Evolutionary conservation across 2,113 vertebrate species (phyloP).

Genomic region (Xerus inauris): DNA sequence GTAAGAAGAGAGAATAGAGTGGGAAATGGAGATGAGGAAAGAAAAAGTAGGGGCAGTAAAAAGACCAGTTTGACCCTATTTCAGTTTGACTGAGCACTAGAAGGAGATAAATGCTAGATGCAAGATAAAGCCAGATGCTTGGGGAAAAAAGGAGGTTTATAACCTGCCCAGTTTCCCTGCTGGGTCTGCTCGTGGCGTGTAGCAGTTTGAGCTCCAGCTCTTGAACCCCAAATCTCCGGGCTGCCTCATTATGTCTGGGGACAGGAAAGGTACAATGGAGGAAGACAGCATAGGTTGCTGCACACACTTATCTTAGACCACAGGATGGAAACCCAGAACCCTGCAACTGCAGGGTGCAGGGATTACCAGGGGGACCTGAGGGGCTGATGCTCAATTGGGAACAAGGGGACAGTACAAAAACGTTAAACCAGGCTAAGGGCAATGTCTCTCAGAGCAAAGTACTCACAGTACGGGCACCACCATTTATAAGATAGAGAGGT

Average conservation of each 20-base stretch:
- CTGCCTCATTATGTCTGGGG: not conserved
- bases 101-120: not conserved
- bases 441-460: not conserved
- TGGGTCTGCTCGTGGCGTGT: not conserved
- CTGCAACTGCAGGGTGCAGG: not conserved
- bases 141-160: no score
- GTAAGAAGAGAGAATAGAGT: not conserved
- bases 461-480: not conserved
- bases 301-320: not conserved
- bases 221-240: not conserved
- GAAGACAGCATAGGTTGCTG: not conserved
- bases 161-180: not conserved
- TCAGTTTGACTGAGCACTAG: not conserved
- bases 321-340: not conserved
- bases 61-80: not conserved
- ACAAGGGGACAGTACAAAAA: not conserved
- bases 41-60: not conserved
- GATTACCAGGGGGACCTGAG: accelerated
- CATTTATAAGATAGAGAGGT: not conserved
- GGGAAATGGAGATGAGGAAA: not conserved
- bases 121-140: not conserved
- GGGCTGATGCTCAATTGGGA: not conserved
- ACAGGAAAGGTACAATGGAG: not conserved
- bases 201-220: not conserved
- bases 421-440: not conserved